Evolutionary conservation across 2,113 vertebrate genomes (phyloP), one percentile per base, ranked within the genome.

Genomic region (Tyto alba): DNA sequence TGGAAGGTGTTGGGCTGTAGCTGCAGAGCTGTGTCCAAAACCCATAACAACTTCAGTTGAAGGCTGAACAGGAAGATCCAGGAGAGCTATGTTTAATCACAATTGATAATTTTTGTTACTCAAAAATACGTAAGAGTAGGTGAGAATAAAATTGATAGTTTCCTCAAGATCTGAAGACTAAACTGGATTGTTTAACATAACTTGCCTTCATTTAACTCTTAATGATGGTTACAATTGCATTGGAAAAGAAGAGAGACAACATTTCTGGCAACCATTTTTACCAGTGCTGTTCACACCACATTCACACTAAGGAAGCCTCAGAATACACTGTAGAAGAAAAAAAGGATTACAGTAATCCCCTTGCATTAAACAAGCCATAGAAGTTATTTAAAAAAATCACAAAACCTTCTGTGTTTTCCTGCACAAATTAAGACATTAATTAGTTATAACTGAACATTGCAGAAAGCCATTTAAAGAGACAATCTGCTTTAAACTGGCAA

Each of bases 1-100:
- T 5, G 99, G 99, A 66, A 99, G 98, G 90, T 98, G 99, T 41
- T 99, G 98, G 41, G 98, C 92, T 30, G 98, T 93, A 62, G 97
- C 88, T 79, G 98, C 85, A 32, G 98, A 96, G 4, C 98, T 96
- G 73, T 99, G 99, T 50, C 98, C 95, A 80, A 99, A 99, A 29
- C 99, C 99, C 95, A 99, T 94, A 59, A 99, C 98, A 53, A 99
- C 98, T 90, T 99, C 99, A 18, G 94, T 97, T 48, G 98, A 85
- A 25, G 98, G 97, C 88, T 98, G 98, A 96, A 98, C 95, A 25
- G 98, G 98, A 92, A 98, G 98, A 97, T 98, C 98, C 96, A 98
- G 97, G 78, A 98, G 98, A 93, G 98, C 98, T 98, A 64, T 7
- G 40, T 91, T 95, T 91, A 98, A 97, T 95, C n/a, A 83, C 81